Base-by-base conservation (phyloP, 1,140 invertebrate species). In the Formica selysi region DNA sequence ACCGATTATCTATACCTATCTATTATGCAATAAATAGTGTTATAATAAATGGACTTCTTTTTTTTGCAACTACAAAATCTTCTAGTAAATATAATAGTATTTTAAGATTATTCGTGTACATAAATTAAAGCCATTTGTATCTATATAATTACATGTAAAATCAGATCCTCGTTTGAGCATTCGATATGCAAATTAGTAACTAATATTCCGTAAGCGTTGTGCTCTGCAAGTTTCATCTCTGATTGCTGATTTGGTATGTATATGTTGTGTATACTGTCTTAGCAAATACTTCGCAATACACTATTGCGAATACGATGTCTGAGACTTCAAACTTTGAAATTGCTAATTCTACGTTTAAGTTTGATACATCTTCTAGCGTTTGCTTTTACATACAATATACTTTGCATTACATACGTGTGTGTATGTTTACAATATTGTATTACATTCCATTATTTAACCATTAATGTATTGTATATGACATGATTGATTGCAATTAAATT, bases 211-310 rank as follows among this genome's bases (percentile, higher is more conserved):
- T 41, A 38, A 73, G 11, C 51, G 7, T 44, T 59, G 22, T 3
- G 19, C 22, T 51, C 48, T 3, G 6, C 54, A 73, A 73, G 48
- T 71, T 59, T 44, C 65, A 4, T 57, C 22, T 57, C 16, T 57
- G 36, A 70, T 80, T 80, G 57, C 44, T 38, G 76, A 71, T 71
- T 81, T 22, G 11, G 51, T 57, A 70, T 80, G 48, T 59, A 59
- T 29, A 70, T 26, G 22, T 81, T 32, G 29, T 26, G 26, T 71
- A 19, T 71, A 29, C n/a, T 51, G 16, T 71, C 51, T 61, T 13
- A 6, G 16, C n/a, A 71, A 67, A 67, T 41, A 26, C 59, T 44
- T 44, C 61, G 62, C 32, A 29, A n/a, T 62, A 19, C 7, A 29
- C 76, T 36, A 22, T n/a, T 54, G 51, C 10, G 22, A 26, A 38